Evolutionary conservation across 2,113 vertebrate genomes (phyloP).

Genomic region (Arvicanthis niloticus): DNA sequence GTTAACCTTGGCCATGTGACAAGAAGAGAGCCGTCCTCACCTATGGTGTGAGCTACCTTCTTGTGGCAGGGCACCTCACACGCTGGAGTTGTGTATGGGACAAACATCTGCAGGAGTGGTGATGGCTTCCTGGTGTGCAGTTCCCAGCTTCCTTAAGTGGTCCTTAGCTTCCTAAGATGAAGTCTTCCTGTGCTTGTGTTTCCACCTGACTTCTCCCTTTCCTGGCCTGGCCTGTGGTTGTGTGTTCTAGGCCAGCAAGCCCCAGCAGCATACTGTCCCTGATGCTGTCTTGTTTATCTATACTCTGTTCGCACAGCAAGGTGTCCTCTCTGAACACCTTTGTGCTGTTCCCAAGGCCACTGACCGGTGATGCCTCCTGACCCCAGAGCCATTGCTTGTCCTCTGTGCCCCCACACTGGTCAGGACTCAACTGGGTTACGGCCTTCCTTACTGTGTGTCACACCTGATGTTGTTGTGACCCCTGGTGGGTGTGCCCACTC

Average conservation of each 20-base stretch:
- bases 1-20: not conserved
- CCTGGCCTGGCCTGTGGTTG: rapidly evolving
- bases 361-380: not conserved
- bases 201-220: not conserved
- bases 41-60: not conserved
- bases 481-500: rapidly evolving
- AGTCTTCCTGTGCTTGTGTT: not conserved
- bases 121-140: not conserved
- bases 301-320: too few species aligned
- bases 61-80: not conserved
- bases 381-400: not conserved
- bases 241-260: rapidly evolving
- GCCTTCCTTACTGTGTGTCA: not conserved
- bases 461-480: not conserved
- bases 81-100: not conserved
- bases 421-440: not conserved
- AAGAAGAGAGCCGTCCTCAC: not conserved
- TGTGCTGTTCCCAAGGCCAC: not conserved
- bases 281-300: not conserved
- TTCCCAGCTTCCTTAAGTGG: not conserved
- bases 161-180: not conserved
- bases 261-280: not conserved
- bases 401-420: not conserved
- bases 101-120: not conserved
- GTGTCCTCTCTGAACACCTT: not conserved